Conservation (phyloP, 2,113 vertebrate species). For the Trogon melanurus region DNA sequence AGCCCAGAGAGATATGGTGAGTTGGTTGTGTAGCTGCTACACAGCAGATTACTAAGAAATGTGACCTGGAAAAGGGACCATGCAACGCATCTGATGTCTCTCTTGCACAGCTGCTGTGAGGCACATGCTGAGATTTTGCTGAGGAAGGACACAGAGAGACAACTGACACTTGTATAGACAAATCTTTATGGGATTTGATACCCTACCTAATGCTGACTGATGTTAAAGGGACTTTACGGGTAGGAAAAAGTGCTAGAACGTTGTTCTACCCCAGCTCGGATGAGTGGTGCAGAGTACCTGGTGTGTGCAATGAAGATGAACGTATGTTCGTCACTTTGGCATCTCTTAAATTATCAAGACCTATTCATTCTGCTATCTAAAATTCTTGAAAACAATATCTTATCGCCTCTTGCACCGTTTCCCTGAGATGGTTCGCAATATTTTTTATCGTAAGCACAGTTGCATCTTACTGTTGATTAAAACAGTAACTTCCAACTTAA, state of each 20-base stretch:
- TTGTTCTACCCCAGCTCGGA: not conserved
- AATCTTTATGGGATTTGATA: not conserved
- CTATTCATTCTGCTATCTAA: not conserved
- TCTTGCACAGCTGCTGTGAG: not conserved
- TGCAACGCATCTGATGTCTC: not conserved
- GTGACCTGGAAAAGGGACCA: not conserved
- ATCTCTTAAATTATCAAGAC: not conserved
- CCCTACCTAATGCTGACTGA: not conserved
- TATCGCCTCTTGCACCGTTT: not conserved
- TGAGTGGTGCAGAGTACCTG: not conserved
- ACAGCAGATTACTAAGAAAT: not conserved
- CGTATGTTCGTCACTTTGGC: not conserved
- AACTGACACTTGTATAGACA: not conserved
- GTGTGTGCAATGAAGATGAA: not conserved
- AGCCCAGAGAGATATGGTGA: not conserved
- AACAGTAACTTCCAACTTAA: not conserved
- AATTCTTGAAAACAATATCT: not conserved
- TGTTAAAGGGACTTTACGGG: not conserved
- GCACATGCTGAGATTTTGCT: rapidly evolving
- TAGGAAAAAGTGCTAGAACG: not conserved
- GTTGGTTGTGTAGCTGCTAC: not conserved
- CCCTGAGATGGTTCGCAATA: not conserved
- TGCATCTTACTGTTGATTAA: not conserved
- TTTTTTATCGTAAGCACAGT: not conserved
- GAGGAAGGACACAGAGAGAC: not conserved